Conservation (phyloP, 2,113 vertebrate genomes). For the Odocoileus virginianus region DNA sequence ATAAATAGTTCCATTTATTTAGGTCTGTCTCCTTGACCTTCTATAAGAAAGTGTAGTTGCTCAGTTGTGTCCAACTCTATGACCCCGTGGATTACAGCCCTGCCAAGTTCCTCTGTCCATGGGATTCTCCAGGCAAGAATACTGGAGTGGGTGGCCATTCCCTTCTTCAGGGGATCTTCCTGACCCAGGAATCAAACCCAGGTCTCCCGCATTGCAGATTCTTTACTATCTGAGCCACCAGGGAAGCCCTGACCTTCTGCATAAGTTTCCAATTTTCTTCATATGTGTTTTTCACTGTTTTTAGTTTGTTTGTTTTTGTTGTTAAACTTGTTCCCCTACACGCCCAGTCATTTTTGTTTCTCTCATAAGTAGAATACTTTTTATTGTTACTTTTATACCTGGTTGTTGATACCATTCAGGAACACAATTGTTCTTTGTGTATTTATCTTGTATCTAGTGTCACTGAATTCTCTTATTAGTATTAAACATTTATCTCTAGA, state of each 20-base stretch:
- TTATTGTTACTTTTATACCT: not conserved
- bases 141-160: not conserved
- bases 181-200: not conserved
- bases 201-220: not conserved
- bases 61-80: fast-evolving
- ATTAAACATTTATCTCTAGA: not conserved
- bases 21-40: not conserved
- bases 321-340: not conserved
- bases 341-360: not conserved
- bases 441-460: not conserved
- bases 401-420: not conserved
- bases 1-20: not conserved
- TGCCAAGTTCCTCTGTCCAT: not conserved
- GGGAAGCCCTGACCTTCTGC: not conserved
- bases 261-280: not conserved
- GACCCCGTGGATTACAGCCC: fast-evolving
- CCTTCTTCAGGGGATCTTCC: not conserved
- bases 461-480: not conserved
- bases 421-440: not conserved
- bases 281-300: not conserved
- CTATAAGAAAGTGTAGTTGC: not conserved
- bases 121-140: not conserved
- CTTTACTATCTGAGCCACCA: not conserved
- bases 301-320: not conserved
- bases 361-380: not conserved